Evolutionary conservation across 2,888 invertebrate genomes (phyloP), one percentile per base, ranked within the genome.

Genomic region (Hoplodrina ambigua): DNA sequence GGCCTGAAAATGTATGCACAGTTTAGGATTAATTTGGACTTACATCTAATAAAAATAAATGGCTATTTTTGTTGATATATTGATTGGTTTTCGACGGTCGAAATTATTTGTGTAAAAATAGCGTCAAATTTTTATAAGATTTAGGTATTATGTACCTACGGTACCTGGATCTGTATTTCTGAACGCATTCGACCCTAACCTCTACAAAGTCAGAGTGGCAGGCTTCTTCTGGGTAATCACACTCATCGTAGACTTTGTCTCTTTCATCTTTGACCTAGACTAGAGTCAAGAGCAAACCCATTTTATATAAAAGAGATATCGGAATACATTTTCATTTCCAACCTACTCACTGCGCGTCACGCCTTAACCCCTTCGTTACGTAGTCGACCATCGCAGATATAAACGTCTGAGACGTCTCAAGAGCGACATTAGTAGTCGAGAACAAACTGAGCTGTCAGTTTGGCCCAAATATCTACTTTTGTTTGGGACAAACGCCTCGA

Each of bases 401-500:
- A 90, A 91, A 90, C 87, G 91, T 91, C 88, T 81, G 83, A 83
- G 85, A 84, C 80, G 86, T 85, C 87, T 82, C 85, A 83, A 84
- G 86, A 86, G 81, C 75, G 69, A 86, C 89, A 91, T 92, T 91
- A 91, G 91, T 89, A 92, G 90, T 89, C 90, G 72, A 82, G 81
- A 82, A 85, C 86, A 83, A 85, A 80, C 84, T 75, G 78, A 69
- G 67, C 85, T 83, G 88, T 88, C 88, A 87, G 79, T 83, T 76
- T 55, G 69, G 76, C 76, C 85, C 85, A 83, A 80, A 85, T 83
- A 84, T 82, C 84, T 65, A 73, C 83, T 70, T 85, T 88, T 90
- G 88, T 88, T 89, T 85, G 85, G 67, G 78, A 82, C 83, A 84
- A 76, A 80, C 72, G 84, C 89, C 84, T 79, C 11, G 20, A 72